Evolutionary conservation across 2,113 vertebrate genomes (phyloP).

Genomic region (Setophaga kirtlandii): DNA sequence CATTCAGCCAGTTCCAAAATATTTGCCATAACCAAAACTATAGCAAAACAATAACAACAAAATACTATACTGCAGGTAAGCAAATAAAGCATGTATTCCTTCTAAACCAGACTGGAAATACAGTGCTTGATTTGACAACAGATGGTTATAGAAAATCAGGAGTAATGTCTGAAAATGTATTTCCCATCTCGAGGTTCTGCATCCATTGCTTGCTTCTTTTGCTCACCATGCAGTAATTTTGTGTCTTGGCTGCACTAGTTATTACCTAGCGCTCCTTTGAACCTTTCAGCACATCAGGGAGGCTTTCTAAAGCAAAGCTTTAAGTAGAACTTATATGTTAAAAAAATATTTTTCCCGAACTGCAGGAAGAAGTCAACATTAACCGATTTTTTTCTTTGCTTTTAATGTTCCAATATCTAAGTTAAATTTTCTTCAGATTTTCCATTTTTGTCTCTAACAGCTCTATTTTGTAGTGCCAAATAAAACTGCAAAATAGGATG

Average conservation of each 20-base stretch:
- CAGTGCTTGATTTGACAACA: background rate
- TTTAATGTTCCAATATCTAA: background rate
- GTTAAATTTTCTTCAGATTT: background rate
- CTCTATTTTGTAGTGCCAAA: background rate
- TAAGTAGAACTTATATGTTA: background rate
- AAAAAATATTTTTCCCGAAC: background rate
- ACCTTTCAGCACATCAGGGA: background rate
- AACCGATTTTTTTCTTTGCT: background rate
- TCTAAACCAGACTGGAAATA: background rate
- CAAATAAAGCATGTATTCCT: background rate
- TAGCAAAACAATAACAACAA: background rate
- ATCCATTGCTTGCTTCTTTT: background rate
- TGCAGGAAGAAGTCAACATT: background rate
- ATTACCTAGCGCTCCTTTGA: background rate
- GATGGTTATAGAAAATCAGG: background rate
- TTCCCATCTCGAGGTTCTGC: background rate
- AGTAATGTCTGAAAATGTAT: background rate
- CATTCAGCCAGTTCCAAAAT: background rate
- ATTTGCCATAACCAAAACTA: background rate
- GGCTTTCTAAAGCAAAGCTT: background rate
- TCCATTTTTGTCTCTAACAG: background rate
- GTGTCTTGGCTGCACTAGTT: background rate
- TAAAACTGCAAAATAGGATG: background rate
- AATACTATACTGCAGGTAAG: background rate
- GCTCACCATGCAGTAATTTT: background rate